Base-by-base conservation (phyloP, 2,113 vertebrate genomes). In the Chitala chitala region DNA sequence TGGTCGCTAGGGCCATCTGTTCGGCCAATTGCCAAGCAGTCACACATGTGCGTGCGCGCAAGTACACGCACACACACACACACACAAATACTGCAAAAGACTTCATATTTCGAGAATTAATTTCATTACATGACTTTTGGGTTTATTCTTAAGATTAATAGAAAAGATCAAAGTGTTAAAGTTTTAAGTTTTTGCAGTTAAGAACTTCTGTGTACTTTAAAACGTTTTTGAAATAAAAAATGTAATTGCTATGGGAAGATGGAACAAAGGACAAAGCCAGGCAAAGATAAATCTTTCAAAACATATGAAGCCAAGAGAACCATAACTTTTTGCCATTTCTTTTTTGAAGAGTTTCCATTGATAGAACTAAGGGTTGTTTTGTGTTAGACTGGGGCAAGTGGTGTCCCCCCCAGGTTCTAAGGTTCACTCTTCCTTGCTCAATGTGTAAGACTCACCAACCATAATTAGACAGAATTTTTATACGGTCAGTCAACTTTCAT, bases 1-100 rank as follows among this genome's bases (percentile, higher is more conserved):
- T 33, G 38, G 48, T 40, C 56, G 65, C 58, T 48, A 38, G 50
- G 55, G 58, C 78, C 75, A 79, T 79, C 78, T 79, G 78, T 54
- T 79, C 64, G 12, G 20, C 24, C 24, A 17, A 20, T 40, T 15
- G 58, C 44, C 33, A n/a, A 13, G 8, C n/a, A 69, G 31, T 9
- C 48, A 20, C 46, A 29, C 44, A 24, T 10, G 7, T 59, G 42
- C 64, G 63, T 38, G 65, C 50, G 46, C 29, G 36, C 17, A 50
- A 56, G 56, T 51, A 66, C 70, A 68, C 59, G 50, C 48, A 64
- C 69, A 76, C 59, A 75, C 73, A 72, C 69, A 55, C 54, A 75
- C 38, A 61, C 9, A 58, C 51, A 66, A 24, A 40, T 8, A 75
- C n/a, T 44, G 17, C 5, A 33, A 5, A 74, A 24, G 63, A 46